These are phyloP conservation scores for Sisyra nigra DNA, from an alignment of 2,888 invertebrate species.

Conservation along the genomic window DNA sequence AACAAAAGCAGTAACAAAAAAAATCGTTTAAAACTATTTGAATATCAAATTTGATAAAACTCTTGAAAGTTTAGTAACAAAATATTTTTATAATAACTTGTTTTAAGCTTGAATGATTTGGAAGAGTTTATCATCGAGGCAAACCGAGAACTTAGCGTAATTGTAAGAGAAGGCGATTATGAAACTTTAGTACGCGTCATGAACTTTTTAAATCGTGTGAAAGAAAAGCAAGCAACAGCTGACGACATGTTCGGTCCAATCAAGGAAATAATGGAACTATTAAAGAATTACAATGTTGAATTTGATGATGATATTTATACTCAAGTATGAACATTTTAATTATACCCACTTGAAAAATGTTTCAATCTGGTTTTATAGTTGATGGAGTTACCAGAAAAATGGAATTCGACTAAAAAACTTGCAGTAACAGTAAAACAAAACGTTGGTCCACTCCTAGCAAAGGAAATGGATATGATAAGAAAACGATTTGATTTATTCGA, in stretches of 20 bases:
- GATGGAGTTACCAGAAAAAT: slow-evolving; percentile 71
- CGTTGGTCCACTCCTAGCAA: slow-evolving; percentile 76
- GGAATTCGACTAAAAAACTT: slow-evolving; percentile 72
- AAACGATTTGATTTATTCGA: slow-evolving; percentile 70
- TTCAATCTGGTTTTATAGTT: slow-evolving; percentile 23
- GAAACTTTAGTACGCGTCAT: slow-evolving; percentile 70
- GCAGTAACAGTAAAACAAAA: slow-evolving; percentile 70
- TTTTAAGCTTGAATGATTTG: slow-evolving; percentile 50
- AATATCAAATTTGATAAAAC: too few species aligned
- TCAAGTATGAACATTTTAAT: slow-evolving; percentile 32
- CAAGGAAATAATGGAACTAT: slow-evolving; percentile 67
- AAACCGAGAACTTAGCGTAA: slow-evolving; percentile 50
- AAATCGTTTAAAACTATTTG: too few species aligned
- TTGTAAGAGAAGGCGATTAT: slow-evolving; percentile 71
- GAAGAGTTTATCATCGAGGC: slow-evolving; percentile 64
- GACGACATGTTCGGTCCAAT: slow-evolving; percentile 85
- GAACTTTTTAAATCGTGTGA: slow-evolving; percentile 59
- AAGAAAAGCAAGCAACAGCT: slow-evolving; percentile 61
- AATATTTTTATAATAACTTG: too few species aligned
- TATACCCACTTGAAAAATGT: background rate
- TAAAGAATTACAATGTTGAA: slow-evolving; percentile 74
- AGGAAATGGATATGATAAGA: slow-evolving; percentile 74
- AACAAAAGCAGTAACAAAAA: too few species aligned
- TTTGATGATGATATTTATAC: slow-evolving; percentile 64
- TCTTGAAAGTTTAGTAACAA: too few species aligned